Conservation (phyloP, 2,888 invertebrate genomes). For the Ferrisia virgata region DNA sequence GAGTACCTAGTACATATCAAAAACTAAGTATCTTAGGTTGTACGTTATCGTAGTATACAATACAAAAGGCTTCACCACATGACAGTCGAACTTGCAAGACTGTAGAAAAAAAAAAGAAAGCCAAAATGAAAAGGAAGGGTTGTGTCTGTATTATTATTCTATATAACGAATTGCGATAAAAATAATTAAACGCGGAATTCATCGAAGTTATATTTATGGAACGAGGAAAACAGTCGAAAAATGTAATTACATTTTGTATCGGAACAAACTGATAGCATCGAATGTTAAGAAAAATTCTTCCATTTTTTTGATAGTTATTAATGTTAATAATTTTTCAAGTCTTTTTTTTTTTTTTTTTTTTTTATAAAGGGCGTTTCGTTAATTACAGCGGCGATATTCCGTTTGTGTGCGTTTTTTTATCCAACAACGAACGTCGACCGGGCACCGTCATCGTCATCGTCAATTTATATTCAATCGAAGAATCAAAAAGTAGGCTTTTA, state of each 20-base stretch:
- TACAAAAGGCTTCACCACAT: not conserved
- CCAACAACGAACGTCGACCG: too few species aligned
- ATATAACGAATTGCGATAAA: not conserved
- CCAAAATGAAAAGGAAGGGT: not conserved
- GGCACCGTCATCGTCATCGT: not conserved
- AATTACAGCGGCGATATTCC: not conserved
- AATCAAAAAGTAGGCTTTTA: not conserved
- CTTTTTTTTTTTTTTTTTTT: not conserved
- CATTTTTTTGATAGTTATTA: constrained; percentile 12
- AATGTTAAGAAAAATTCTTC: constrained; percentile 11
- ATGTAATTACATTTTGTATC: constrained; percentile 9
- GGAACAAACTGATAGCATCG: not conserved
- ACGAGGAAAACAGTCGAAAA: not conserved
- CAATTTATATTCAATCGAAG: not conserved
- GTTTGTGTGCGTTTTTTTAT: not conserved
- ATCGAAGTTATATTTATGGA: not conserved
- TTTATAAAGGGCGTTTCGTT: not conserved
- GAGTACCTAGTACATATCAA: not conserved
- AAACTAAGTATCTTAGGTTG: not conserved
- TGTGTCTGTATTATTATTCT: not conserved
- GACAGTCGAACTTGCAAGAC: not conserved
- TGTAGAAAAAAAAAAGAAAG: not conserved
- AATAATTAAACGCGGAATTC: not conserved
- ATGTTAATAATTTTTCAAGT: constrained; percentile 12
- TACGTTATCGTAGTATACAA: not conserved